These are phyloP conservation scores for Torymus auratus DNA, from an alignment of 2,888 invertebrate genomes.

Conservation along the genomic window DNA sequence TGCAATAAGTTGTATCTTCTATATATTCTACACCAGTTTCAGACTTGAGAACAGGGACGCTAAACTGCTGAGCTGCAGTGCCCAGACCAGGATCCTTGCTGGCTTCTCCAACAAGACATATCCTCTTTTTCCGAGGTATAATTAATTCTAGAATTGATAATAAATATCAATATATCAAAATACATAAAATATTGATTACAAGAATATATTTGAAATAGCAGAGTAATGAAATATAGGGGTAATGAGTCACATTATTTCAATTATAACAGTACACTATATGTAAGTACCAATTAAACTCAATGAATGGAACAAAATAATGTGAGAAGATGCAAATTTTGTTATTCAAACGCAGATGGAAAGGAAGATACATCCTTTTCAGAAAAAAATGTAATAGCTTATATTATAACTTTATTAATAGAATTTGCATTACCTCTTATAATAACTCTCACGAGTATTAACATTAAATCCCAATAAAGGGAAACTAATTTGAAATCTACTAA, in stretches of 20 bases:
- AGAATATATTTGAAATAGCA: not conserved
- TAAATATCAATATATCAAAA: slow-evolving; percentile 29
- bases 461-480: slow-evolving; percentile 46
- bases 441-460: slow-evolving; percentile 47
- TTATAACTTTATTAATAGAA: slow-evolving; percentile 6
- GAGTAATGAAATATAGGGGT: not conserved
- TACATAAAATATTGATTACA: not conserved
- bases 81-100: slow-evolving; percentile 78
- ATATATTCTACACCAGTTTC: slow-evolving; percentile 81
- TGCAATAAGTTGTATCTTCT: slow-evolving; percentile 80
- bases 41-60: slow-evolving; percentile 81
- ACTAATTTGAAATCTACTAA: slow-evolving; percentile 36
- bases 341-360: slow-evolving; percentile 17
- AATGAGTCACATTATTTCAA: slow-evolving; percentile 15
- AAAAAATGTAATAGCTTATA: slow-evolving; percentile 12
- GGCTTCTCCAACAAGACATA: slow-evolving; percentile 82
- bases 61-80: slow-evolving; percentile 81
- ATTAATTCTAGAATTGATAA: slow-evolving; percentile 66
- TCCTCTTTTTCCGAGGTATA: slow-evolving; percentile 78
- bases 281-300: slow-evolving; percentile 17
- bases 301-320: slow-evolving; percentile 25
- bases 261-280: slow-evolving; percentile 23
- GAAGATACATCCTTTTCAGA: not conserved
- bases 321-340: slow-evolving; percentile 28
- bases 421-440: slow-evolving; percentile 45